Evolutionary conservation across 2,797 vertebrate species (phyloP).

Genomic region (Saxicola maurus): DNA sequence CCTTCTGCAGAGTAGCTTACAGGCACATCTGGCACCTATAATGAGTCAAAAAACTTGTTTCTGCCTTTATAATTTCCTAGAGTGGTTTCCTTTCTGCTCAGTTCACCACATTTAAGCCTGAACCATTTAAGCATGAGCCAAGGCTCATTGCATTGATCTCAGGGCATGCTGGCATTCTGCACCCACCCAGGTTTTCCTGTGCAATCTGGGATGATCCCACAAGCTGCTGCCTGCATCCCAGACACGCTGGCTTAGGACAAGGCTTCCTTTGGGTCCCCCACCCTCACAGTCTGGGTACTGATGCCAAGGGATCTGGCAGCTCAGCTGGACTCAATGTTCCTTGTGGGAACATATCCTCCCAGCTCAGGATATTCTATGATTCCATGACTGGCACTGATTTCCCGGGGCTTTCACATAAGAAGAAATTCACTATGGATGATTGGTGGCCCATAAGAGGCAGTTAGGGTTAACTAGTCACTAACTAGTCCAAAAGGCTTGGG

Average conservation of each 20-base stretch:
- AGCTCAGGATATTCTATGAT: not conserved
- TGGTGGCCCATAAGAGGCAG: not conserved
- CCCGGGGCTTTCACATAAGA: not conserved
- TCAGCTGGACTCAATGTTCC: not conserved
- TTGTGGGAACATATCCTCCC: not conserved
- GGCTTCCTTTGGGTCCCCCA: not conserved
- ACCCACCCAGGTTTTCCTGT: not conserved
- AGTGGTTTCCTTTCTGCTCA: not conserved
- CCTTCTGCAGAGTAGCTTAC: not conserved
- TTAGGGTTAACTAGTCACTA: not conserved
- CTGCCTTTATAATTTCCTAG: not conserved
- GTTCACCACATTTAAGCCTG: not conserved
- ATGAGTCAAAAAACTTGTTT: not conserved
- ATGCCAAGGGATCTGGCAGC: not conserved
- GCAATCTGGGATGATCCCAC: not conserved
- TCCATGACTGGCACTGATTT: not conserved
- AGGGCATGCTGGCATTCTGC: not conserved
- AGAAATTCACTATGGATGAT: not conserved
- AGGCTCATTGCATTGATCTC: not conserved
- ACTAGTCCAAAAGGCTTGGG: not conserved
- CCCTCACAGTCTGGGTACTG: fast-evolving
- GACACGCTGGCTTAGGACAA: not conserved
- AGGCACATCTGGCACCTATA: not conserved
- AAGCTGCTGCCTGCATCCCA: not conserved
- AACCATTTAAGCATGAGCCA: not conserved